These are phyloP conservation scores for Caenorhabditis sp. DNA, from an alignment of 2,888 invertebrate genomes.

Conservation along the genomic window DNA sequence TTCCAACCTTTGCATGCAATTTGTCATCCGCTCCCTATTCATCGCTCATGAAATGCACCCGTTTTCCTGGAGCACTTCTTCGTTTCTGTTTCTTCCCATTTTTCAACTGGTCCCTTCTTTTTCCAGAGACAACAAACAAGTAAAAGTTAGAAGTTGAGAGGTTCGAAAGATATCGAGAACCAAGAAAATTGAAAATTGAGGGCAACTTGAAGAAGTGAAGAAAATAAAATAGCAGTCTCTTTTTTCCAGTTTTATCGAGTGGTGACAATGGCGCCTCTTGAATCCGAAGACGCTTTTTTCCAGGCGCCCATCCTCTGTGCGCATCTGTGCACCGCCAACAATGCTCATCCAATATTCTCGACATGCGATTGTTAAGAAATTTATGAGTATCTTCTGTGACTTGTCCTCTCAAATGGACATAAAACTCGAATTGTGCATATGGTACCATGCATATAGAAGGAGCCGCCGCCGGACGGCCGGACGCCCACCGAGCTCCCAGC, in stretches of 20 bases:
- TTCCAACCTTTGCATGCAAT: slow-evolving; percentile 64
- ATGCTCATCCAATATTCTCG: slow-evolving; percentile 63
- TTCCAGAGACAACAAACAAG: slow-evolving; percentile 8
- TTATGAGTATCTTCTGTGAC: slow-evolving; percentile 69
- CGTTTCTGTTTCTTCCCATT: background rate
- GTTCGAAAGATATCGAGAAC: slow-evolving; percentile 3
- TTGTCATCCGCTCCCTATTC: slow-evolving; percentile 56
- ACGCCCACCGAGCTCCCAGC: slow-evolving; percentile 46
- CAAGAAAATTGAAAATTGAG: slow-evolving; percentile 5
- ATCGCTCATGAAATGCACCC: slow-evolving; percentile 44
- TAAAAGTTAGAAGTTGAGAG: background rate
- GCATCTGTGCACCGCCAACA: slow-evolving; percentile 48
- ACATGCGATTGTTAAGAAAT: slow-evolving; percentile 71
- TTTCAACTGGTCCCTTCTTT: slow-evolving; percentile 10
- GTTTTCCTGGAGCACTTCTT: slow-evolving; percentile 27
- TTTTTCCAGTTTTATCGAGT: slow-evolving; percentile 37
- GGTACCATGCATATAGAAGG: slow-evolving; percentile 66
- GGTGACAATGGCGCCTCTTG: background rate
- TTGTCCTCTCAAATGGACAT: slow-evolving; percentile 64
- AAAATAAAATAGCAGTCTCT: slow-evolving; percentile 1
- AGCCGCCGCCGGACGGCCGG: slow-evolving; percentile 43
- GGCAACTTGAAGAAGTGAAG: background rate
- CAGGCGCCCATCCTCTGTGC: background rate
- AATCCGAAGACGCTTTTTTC: slow-evolving; percentile 1
- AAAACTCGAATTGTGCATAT: slow-evolving; percentile 67